Percentiles rank a stretch among this genome's conserved stretches.
phyloP scores from a whole-genome alignment of 2,888 invertebrate genomes.

The Listrodromus nycthemerus region DNA sequence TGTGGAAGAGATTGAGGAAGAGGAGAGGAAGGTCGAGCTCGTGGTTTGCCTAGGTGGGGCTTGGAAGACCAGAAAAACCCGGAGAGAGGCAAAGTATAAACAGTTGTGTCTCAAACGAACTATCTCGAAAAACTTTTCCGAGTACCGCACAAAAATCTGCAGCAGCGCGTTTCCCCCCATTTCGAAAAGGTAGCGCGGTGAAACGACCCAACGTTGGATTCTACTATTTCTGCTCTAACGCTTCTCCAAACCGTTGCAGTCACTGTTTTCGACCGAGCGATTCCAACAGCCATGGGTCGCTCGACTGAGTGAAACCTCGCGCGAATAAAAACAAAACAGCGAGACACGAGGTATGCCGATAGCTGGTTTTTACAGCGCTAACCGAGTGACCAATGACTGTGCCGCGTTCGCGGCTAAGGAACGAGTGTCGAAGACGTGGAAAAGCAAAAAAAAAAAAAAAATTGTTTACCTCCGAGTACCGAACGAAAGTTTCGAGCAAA shows the following conservation, averaged over 20 bases:
- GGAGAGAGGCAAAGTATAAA: background rate
- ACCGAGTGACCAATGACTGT: background rate
- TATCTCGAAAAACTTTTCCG: slow-evolving; percentile 33
- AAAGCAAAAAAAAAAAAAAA: background rate
- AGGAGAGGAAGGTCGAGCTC: background rate
- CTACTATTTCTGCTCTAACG: background rate
- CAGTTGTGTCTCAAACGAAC: slow-evolving; percentile 6
- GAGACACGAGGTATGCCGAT: background rate
- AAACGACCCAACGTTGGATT: background rate
- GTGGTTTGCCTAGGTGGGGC: background rate
- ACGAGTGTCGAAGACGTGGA: background rate
- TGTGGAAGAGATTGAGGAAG: background rate
- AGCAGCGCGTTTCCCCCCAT: background rate
- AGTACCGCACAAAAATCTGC: slow-evolving; percentile 41
- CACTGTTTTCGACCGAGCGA: background rate
- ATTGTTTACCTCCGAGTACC: background rate
- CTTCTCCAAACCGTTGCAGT: background rate
- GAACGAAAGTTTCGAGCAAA: background rate
- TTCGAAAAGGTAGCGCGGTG: background rate
- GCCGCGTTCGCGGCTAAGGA: background rate
- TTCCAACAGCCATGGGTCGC: background rate
- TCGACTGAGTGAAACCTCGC: background rate
- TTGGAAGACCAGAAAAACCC: background rate
- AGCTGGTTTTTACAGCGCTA: background rate
- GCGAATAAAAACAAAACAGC: slow-evolving; percentile 3